Conservation (phyloP, 2,888 invertebrate genomes). For the Petrophora chlorosata region DNA sequence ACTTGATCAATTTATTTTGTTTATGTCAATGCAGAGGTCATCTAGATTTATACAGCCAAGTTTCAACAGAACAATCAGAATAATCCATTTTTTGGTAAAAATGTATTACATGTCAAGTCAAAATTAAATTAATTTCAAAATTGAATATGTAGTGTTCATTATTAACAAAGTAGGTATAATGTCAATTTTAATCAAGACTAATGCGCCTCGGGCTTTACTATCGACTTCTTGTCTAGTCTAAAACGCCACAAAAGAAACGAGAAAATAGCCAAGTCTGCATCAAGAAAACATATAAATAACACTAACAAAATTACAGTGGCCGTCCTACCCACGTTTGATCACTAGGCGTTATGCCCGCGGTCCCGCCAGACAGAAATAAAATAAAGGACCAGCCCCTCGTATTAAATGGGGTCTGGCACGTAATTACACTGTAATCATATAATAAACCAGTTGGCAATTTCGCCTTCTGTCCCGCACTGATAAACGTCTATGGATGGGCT, state of each 20-base stretch:
- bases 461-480: conserved; percentile 43
- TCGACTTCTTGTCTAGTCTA: too few species aligned
- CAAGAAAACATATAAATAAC: conserved; percentile 31
- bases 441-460: conserved; percentile 48
- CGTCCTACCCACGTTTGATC: conserved; percentile 27
- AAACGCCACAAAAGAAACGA: conserved; percentile 18
- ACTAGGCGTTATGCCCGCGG: conserved; percentile 32
- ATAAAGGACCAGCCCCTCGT: conserved; percentile 38
- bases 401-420: conserved; percentile 41
- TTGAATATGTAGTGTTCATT: too few species aligned
- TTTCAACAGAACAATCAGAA: too few species aligned
- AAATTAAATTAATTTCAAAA: too few species aligned
- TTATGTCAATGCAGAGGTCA: too few species aligned
- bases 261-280: conserved; percentile 21
- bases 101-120: too few species aligned
- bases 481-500: conserved; percentile 32
- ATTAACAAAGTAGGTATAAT: too few species aligned
- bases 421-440: conserved; percentile 48
- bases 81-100: too few species aligned
- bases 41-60: too few species aligned
- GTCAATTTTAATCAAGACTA: too few species aligned
- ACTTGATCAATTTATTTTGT: too few species aligned
- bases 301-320: conserved; percentile 28
- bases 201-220: too few species aligned
- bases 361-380: conserved; percentile 36